Conservation (phyloP, 2,113 vertebrate species). For the Corythornis vintsioides region DNA sequence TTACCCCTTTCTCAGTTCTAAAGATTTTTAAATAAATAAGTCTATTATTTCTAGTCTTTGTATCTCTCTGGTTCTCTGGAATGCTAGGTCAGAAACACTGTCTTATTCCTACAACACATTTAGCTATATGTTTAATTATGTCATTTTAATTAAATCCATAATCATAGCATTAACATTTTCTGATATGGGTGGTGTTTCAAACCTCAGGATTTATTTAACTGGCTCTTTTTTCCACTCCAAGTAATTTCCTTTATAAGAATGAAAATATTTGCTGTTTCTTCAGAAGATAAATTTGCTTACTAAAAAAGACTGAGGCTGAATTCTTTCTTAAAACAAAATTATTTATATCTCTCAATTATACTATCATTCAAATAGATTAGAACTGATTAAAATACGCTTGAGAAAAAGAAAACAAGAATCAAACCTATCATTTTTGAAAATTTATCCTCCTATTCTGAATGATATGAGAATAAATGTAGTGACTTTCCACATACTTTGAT, state of each 20-base stretch:
- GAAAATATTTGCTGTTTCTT: background rate
- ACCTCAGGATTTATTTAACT: background rate
- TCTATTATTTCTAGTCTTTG: background rate
- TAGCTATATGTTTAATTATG: background rate
- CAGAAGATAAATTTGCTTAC: background rate
- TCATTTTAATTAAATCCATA: background rate
- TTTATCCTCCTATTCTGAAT: background rate
- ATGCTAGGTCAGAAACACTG: background rate
- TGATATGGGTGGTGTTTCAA: background rate
- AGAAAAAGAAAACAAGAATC: background rate
- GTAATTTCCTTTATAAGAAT: background rate
- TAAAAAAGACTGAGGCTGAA: background rate
- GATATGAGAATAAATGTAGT: background rate
- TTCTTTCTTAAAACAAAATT: background rate
- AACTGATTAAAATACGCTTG: background rate
- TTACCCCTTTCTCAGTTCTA: background rate
- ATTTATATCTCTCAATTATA: background rate
- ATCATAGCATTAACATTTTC: background rate
- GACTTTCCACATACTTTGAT: background rate
- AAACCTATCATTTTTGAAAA: background rate
- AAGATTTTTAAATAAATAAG: background rate
- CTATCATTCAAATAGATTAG: background rate
- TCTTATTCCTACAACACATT: background rate
- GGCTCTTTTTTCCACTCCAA: background rate
- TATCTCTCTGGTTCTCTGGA: background rate